Conservation (phyloP, 2,888 invertebrate genomes). For the Ormyrus thymus region DNA sequence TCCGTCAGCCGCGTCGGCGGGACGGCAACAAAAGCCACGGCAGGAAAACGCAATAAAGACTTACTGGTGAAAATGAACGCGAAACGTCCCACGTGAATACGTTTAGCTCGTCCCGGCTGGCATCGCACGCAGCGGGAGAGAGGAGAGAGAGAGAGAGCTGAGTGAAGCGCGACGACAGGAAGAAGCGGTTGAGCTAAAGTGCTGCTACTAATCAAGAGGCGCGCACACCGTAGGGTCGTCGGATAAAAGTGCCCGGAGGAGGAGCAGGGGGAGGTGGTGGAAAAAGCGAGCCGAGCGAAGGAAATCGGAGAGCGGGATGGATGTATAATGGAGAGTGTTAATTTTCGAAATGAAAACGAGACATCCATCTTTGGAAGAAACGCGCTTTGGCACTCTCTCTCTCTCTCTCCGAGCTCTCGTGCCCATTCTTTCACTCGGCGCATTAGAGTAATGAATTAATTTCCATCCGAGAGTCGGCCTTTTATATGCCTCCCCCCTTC, state of each 20-base stretch:
- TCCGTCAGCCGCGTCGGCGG: no score
- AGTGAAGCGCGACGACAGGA: constrained; percentile 45
- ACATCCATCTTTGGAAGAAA: constrained; percentile 71
- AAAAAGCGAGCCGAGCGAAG: constrained; percentile 2
- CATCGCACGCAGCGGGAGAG: neutral
- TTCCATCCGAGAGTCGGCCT: constrained; percentile 68
- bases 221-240: constrained; percentile 18
- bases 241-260: constrained; percentile 38
- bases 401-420: constrained; percentile 64
- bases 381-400: constrained; percentile 64
- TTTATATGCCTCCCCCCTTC: constrained; percentile 43
- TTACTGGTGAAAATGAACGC: constrained; percentile 4
- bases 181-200: constrained; percentile 55
- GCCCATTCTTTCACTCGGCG: constrained; percentile 66
- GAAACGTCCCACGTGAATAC: constrained; percentile 7
- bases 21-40: neutral
- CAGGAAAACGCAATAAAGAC: constrained; percentile 7
- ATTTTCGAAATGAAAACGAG: constrained; percentile 74
- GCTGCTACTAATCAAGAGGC: constrained; percentile 53
- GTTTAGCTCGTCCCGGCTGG: neutral
- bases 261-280: neutral
- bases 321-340: constrained; percentile 72
- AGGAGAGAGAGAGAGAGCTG: neutral
- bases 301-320: constrained; percentile 4
- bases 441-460: constrained; percentile 75